Evolutionary conservation across 2,888 invertebrate species (phyloP).

Genomic region (Timandra comae): DNA sequence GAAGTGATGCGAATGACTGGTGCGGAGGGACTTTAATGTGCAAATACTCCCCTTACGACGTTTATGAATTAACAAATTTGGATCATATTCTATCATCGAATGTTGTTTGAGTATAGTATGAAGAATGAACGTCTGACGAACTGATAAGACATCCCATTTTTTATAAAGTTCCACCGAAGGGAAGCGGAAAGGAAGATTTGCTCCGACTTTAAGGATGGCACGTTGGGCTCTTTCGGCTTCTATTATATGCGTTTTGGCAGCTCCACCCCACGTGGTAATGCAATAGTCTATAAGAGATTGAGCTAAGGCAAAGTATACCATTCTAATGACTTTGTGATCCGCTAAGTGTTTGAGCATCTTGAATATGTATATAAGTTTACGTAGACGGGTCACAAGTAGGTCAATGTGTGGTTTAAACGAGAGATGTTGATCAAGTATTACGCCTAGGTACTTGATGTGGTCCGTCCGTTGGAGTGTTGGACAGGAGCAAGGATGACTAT

Average conservation of each 20-base stretch:
- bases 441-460: slow-evolving; percentile 7
- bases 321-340: neutral
- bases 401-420: slow-evolving; percentile 5
- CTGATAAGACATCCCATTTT: neutral
- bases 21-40: too few relatives aligned
- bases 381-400: neutral
- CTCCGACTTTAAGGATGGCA: neutral
- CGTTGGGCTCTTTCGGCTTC: neutral
- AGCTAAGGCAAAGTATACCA: slow-evolving; percentile 1
- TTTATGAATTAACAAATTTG: too few relatives aligned
- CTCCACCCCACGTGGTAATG: neutral
- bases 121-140: neutral
- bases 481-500: too few relatives aligned
- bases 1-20: too few relatives aligned
- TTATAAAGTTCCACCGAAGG: neutral
- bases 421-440: slow-evolving; percentile 2
- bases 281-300: slow-evolving; percentile 4
- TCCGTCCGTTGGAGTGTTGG: too few relatives aligned
- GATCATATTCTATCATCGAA: too few relatives aligned
- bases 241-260: too few relatives aligned
- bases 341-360: slow-evolving; percentile 1
- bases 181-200: neutral
- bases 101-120: neutral
- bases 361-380: slow-evolving; percentile 1
- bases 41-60: too few relatives aligned